Evolutionary conservation across 2,888 invertebrate species (phyloP), one percentile per base, ranked within the genome.

Genomic region (Melanchra persicariae): DNA sequence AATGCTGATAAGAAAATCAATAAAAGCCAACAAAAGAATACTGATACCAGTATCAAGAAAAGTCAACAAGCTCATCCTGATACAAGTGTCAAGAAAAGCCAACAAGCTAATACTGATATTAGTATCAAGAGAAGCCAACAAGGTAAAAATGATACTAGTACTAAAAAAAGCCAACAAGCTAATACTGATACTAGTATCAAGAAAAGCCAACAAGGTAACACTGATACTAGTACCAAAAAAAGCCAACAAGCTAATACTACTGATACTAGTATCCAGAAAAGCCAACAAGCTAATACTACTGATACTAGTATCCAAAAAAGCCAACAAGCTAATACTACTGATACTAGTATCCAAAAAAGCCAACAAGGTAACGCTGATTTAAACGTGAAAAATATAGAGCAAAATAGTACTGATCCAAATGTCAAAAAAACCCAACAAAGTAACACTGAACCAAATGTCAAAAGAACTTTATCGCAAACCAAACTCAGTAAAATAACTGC

Each of bases 31-130:
- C 88, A 90, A 90, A 8, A 22, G 40, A 57, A 34, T 47, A 90
- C 90, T 75, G 91, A 92, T 77, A 90, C 91, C 65, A 91, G 89
- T 77, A 87, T 90, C 47, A 88, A 88, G 78, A 91, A 90, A 83
- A 74, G 0, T 0, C 55, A 47, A 45, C 66, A 45, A 60, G 37
- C 24, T 24, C 17, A 49, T 22, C 90, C 90, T 76, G 91, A 93
- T 77, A 90, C 92, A 62, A 90, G 89, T 72, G 86, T 90, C 43
- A 88, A 88, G 81, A 91, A 90, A 83, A 75, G 2, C 1, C 69
- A 57, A 30, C 49, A 61, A 43, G n/a, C 30, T 43, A 43, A 49
- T 43, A 90, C 90, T 77, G 91, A 93, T 76, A 90, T 91, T 60
- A 91, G 90, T 58, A 17, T 90, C 43, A 88, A 88, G 81, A 91